Conservation (phyloP, 1,140 invertebrate genomes). For the Drosophila neocordata region DNA sequence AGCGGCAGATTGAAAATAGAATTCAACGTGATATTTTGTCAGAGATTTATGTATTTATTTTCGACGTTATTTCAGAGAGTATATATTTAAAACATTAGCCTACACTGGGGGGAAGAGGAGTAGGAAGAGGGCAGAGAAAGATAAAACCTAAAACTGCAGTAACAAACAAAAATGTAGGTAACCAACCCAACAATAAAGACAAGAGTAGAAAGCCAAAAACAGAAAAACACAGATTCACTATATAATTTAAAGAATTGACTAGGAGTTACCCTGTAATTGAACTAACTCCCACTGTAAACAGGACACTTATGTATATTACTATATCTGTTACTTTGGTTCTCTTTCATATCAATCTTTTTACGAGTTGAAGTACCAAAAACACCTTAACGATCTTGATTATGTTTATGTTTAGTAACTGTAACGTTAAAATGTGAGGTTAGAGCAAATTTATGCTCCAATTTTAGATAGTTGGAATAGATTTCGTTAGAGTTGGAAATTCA, state of each 20-base stretch:
- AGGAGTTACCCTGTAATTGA: neutral
- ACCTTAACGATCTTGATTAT: too few relatives aligned
- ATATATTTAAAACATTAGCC: slow-evolving; percentile 79
- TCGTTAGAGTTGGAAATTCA: too few relatives aligned
- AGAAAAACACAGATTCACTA: neutral
- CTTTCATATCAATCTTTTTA: too few relatives aligned
- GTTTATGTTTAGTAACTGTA: too few relatives aligned
- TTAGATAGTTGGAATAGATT: too few relatives aligned
- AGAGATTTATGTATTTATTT: slow-evolving; percentile 79
- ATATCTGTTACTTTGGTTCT: too few relatives aligned
- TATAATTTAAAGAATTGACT: slow-evolving; percentile 6
- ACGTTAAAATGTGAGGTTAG: too few relatives aligned
- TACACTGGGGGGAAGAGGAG: slow-evolving; percentile 24
- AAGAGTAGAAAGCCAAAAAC: neutral
- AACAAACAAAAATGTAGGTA: slow-evolving; percentile 56
- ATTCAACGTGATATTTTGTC: slow-evolving; percentile 65
- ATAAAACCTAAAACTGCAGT: slow-evolving; percentile 58
- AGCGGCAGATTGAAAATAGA: slow-evolving; percentile 72
- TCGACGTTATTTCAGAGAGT: slow-evolving; percentile 73
- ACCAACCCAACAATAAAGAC: slow-evolving; percentile 21
- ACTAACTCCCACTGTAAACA: neutral
- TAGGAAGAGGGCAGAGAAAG: neutral
- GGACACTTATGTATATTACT: too few relatives aligned
- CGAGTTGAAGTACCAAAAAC: too few relatives aligned
- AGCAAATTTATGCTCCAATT: too few relatives aligned